Evolutionary conservation across 2,113 vertebrate species (phyloP), one percentile per base, ranked within the genome.

Genomic region (Arenaria interpres): DNA sequence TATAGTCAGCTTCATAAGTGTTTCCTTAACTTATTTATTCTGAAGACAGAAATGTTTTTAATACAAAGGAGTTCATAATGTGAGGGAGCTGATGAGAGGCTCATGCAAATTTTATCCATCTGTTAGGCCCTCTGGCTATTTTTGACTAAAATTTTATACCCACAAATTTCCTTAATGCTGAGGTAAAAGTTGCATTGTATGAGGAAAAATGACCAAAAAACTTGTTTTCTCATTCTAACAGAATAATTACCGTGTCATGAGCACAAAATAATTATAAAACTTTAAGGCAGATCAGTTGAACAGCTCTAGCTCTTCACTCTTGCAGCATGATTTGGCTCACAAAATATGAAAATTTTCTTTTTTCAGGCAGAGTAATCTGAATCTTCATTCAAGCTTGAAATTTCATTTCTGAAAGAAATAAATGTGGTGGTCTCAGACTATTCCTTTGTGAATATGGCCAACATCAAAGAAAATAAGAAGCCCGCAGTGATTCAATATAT

Each of bases 401-500:
- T 92, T 43, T 80, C 15, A 23, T 89, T 94, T 85, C 46, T 90
- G 6, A 66, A 69, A 78, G 72, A 81, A 85, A 53, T 63, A 74
- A 59, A 60, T 74, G 27, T 84, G 63, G 9, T 79, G 12, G 20
- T 89, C 54, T 93, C 39, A 24, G 48, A 9, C 51, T 85, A 21
- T 73, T 94, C 41, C 23, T 81, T 57, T 68, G n/a, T 74, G 68
- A 71, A 71, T 85, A 32, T 68, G 46, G 32, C 51, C 71, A 60
- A 63, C 43, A 89, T 88, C 18, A 86, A 79, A 85, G 80, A 82
- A 71, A 83, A 14, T n/a, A 90, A 51, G 41, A 88, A 92, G 50
- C 35, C 10, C 19, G 39, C 14, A 20, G 13, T 68, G 33, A 78
- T 89, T 72, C 69, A 75, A 57, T 79, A 35, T 25, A 24, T 68